Evolutionary conservation across 2,888 invertebrate species (phyloP).

Genomic region (Anarsia innoxiella): DNA sequence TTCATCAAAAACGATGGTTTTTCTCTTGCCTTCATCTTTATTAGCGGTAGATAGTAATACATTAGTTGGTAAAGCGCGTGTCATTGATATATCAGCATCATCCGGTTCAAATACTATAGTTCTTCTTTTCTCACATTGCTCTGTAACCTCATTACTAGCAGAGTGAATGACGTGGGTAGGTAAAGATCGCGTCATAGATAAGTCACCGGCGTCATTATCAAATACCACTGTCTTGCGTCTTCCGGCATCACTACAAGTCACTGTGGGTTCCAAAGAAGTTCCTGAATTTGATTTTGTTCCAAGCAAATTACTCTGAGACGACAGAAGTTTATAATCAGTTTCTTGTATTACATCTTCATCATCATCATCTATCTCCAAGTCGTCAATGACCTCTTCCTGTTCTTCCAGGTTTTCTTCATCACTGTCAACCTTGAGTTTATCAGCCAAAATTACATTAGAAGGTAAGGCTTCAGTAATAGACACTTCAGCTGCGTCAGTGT

Average conservation of each 20-base stretch:
- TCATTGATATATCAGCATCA: slow-evolving; percentile 22
- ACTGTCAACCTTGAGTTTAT: too few species aligned
- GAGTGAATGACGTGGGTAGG: too few species aligned
- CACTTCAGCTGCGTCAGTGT: slow-evolving; percentile 22
- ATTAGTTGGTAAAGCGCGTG: slow-evolving; percentile 22
- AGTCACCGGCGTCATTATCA: neutral
- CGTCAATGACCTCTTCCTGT: too few species aligned
- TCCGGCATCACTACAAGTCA: too few species aligned
- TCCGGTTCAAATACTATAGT: slow-evolving; percentile 23
- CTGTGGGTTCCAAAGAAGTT: too few species aligned
- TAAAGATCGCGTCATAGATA: neutral
- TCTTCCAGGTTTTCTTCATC: too few species aligned
- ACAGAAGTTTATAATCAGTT: too few species aligned
- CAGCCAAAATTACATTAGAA: slow-evolving; percentile 10
- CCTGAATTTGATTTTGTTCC: too few species aligned
- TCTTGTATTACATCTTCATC: too few species aligned
- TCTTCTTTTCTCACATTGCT: neutral
- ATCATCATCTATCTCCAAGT: too few species aligned
- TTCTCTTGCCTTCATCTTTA: neutral
- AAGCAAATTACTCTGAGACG: too few species aligned
- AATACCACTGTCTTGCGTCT: neutral
- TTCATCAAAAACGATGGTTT: slow-evolving; percentile 8
- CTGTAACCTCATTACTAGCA: neutral
- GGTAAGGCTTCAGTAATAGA: slow-evolving; percentile 24
- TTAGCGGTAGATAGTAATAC: slow-evolving; percentile 14